phyloP scores from a whole-genome alignment of 2,888 invertebrate species.

The Pheosia tremula region DNA sequence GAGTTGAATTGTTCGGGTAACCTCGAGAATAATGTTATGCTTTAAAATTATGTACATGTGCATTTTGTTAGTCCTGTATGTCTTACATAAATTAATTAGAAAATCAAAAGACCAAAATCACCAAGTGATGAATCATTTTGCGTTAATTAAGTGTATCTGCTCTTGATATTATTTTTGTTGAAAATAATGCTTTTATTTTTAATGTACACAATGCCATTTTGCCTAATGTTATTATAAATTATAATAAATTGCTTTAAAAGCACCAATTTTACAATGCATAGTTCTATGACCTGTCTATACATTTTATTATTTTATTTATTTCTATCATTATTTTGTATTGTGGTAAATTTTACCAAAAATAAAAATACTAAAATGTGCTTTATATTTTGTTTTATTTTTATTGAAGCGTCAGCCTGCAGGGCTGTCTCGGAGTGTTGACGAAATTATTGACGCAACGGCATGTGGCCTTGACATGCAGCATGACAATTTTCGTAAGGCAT shows the following conservation, averaged over 20 bases:
- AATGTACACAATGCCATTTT: constrained; percentile 84
- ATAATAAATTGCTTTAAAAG: constrained; percentile 84
- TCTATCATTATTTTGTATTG: constrained; percentile 84
- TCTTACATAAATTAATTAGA: constrained; percentile 45
- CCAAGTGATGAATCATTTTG: constrained; percentile 76
- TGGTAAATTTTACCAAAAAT: constrained; percentile 85
- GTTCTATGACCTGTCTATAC: constrained; percentile 84
- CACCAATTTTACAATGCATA: constrained; percentile 84
- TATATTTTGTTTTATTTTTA: constrained; percentile 67
- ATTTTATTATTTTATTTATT: constrained; percentile 84
- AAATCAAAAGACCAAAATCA: constrained; percentile 76
- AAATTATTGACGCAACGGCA: too few relatives aligned
- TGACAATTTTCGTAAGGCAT: too few relatives aligned
- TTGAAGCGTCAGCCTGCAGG: too few relatives aligned
- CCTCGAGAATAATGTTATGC: constrained; percentile 50
- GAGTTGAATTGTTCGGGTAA: constrained; percentile 43
- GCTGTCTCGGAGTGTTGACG: too few relatives aligned
- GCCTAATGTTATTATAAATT: constrained; percentile 85
- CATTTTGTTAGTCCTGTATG: constrained; percentile 69
- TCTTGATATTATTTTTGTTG: constrained; percentile 83
- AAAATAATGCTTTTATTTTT: constrained; percentile 82
- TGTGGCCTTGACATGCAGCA: too few relatives aligned
- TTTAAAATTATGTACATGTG: constrained; percentile 67
- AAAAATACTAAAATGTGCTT: constrained; percentile 85
- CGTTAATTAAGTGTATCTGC: constrained; percentile 72